Evolutionary conservation across 2,797 vertebrate genomes (phyloP).

Genomic region (Silurus lanzhouensis): DNA sequence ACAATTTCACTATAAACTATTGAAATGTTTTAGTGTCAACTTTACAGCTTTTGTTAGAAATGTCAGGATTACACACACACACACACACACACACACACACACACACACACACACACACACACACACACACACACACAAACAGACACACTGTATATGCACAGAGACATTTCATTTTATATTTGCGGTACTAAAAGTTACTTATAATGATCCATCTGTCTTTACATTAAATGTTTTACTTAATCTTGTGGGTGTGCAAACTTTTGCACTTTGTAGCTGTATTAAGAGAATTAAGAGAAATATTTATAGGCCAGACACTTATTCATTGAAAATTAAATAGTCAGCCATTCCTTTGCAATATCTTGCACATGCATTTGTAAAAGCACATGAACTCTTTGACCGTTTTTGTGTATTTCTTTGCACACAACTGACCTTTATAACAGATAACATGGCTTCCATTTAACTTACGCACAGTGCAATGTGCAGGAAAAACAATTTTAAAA

Average conservation of each 20-base stretch:
- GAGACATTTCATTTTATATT: no score
- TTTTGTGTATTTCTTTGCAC: constrained; percentile 1
- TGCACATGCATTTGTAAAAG: not conserved
- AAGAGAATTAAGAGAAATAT: not conserved
- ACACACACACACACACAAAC: no score
- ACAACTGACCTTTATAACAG: constrained; percentile 51
- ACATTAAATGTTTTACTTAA: not conserved
- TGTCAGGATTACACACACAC: no score
- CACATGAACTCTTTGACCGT: constrained; percentile 25
- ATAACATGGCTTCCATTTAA: constrained; percentile 36
- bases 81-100: no score
- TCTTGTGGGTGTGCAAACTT: not conserved
- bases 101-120: no score
- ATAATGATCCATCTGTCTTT: not conserved
- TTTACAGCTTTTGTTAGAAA: not conserved
- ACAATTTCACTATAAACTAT: not conserved
- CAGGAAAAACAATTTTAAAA: constrained; percentile 58
- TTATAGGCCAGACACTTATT: not conserved
- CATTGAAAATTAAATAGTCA: no score
- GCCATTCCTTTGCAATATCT: no score
- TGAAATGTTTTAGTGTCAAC: not conserved
- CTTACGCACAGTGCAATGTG: constrained; percentile 54
- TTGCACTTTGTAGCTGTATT: not conserved
- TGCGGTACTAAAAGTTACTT: not conserved
- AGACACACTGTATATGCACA: no score